These are phyloP conservation scores for Danio albolineatus DNA, from an alignment of 2,797 vertebrate genomes.

Conservation along the genomic window DNA sequence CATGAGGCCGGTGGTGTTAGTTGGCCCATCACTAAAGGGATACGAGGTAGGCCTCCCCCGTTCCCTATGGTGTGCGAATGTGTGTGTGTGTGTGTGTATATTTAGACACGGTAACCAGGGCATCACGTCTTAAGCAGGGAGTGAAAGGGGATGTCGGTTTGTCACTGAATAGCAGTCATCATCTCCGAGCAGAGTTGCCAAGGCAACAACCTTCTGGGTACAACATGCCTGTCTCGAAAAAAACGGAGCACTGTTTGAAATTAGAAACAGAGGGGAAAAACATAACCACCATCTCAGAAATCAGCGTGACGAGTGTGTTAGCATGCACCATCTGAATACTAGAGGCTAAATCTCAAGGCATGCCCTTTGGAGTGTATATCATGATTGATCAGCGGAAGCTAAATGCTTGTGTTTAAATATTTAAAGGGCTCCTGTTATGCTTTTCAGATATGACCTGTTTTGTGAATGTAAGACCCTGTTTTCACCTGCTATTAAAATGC, in stretches of 20 bases:
- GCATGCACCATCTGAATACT: constrained; percentile 4
- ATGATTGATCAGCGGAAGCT: constrained; percentile 2
- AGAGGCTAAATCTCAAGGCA: not conserved
- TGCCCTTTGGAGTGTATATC: not conserved
- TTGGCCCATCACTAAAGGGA: constrained; percentile 97
- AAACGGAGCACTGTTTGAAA: constrained; percentile 75
- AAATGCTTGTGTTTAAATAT: constrained; percentile 1
- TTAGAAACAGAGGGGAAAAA: constrained; percentile 69
- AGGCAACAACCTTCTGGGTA: constrained; percentile 81
- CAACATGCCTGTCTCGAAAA: constrained; percentile 72
- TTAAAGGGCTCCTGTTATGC: not conserved
- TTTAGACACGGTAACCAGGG: constrained; percentile 58
- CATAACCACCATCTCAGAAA: constrained; percentile 44
- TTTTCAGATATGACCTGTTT: too few relatives aligned
- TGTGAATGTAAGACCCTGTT: too few relatives aligned
- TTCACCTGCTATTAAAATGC: too few relatives aligned
- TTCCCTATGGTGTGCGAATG: not conserved
- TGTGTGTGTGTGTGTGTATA: constrained; percentile 59
- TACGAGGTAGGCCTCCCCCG: constrained; percentile 87
- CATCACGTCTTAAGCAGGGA: constrained; percentile 52
- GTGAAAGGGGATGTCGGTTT: constrained; percentile 68
- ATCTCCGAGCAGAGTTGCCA: constrained; percentile 74
- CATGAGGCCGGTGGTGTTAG: constrained; percentile 96
- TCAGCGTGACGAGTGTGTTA: constrained; percentile 43
- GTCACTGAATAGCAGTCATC: constrained; percentile 75